These are phyloP conservation scores for Ormyrus labotus DNA, from an alignment of 2,888 invertebrate species.

Conservation along the genomic window DNA sequence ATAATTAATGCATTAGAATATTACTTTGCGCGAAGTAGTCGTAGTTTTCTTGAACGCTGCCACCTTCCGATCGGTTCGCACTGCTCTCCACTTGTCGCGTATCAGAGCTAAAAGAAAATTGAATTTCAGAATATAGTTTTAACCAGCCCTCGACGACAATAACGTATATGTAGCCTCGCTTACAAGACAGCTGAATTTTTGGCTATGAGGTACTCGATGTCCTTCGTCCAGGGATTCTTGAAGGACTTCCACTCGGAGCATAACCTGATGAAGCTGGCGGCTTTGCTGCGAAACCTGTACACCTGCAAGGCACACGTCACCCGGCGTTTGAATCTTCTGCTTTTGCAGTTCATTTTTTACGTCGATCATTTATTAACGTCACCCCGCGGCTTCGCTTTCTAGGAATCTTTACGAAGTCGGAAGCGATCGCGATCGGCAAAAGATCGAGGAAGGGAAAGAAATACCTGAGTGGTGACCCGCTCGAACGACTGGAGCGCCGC, in stretches of 20 bases:
- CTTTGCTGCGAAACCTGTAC: slow-evolving; percentile 89
- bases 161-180: slow-evolving; percentile 65
- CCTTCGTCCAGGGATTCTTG: slow-evolving; percentile 96
- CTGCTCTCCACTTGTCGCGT: slow-evolving; percentile 77
- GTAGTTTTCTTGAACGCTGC: slow-evolving; percentile 76
- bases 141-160: background rate
- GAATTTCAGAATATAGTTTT: background rate
- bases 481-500: slow-evolving; percentile 83
- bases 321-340: no score
- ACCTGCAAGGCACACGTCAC: slow-evolving; percentile 71
- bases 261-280: slow-evolving; percentile 84
- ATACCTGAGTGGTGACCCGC: slow-evolving; percentile 80
- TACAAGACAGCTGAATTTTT: slow-evolving; percentile 88
- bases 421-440: background rate
- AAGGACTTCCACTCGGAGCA: slow-evolving; percentile 93
- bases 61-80: slow-evolving; percentile 75
- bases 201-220: slow-evolving; percentile 92
- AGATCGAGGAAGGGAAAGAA: background rate
- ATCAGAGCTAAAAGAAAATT: slow-evolving; percentile 74
- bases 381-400: no score
- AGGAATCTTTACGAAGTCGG: no score
- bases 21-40: slow-evolving; percentile 79
- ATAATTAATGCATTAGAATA: background rate
- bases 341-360: no score
- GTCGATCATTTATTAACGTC: background rate